Evolutionary conservation across 2,888 invertebrate species (phyloP).

Genomic region (Asteroscopus sphinx): DNA sequence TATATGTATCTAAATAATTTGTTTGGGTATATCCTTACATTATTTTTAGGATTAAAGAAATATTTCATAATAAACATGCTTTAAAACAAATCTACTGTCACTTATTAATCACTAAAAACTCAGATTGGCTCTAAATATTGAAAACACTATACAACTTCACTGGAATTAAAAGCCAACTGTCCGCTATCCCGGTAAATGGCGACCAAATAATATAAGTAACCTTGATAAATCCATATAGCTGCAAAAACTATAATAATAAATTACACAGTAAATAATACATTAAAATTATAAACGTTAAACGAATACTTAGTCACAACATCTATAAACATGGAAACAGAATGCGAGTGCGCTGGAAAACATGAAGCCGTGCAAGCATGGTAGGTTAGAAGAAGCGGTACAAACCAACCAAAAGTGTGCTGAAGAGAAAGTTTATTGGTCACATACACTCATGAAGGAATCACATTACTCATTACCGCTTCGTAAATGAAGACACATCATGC

Average conservation of each 20-base stretch:
- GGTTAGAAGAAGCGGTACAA: conserved; percentile 66
- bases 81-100: conserved; percentile 19
- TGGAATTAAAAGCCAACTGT: conserved; percentile 8
- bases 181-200: conserved; percentile 11
- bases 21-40: conserved; percentile 20
- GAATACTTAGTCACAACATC: conserved; percentile 54
- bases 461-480: conserved; percentile 79
- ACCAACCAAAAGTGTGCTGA: conserved; percentile 54
- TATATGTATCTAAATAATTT: conserved; percentile 1
- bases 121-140: neutral
- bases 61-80: conserved; percentile 36
- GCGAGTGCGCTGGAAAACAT: conserved; percentile 70
- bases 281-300: conserved; percentile 35
- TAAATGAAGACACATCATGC: conserved; percentile 12
- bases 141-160: conserved; percentile 9
- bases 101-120: conserved; percentile 6
- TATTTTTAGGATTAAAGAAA: conserved; percentile 17
- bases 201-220: conserved; percentile 16
- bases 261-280: conserved; percentile 13
- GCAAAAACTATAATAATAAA: conserved; percentile 16
- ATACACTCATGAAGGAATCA: conserved; percentile 42
- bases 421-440: conserved; percentile 56
- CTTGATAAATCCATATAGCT: conserved; percentile 7
- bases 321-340: conserved; percentile 42
- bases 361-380: conserved; percentile 76